These are phyloP conservation scores for Arothron firmamentum DNA, from an alignment of 2,113 vertebrate genomes.

Conservation along the genomic window DNA sequence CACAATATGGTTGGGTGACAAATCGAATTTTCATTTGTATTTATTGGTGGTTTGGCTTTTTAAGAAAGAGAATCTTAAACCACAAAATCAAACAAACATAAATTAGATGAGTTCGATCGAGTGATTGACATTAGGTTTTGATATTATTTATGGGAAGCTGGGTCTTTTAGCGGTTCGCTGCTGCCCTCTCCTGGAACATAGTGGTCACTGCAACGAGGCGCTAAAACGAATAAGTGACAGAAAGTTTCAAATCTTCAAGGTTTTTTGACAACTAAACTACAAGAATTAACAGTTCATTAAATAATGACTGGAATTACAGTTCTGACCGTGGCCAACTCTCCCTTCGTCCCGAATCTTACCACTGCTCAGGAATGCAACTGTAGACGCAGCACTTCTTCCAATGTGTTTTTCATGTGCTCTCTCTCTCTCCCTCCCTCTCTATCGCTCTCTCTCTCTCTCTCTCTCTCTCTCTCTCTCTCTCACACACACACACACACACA, in stretches of 20 bases:
- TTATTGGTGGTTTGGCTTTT: slow-evolving; percentile 60
- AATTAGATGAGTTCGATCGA: slow-evolving; percentile 64
- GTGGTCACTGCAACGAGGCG: slow-evolving; percentile 51
- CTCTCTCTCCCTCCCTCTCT: slow-evolving; percentile 44
- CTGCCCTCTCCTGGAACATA: slow-evolving; percentile 68
- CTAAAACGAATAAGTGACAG: slow-evolving; percentile 25
- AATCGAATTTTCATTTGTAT: slow-evolving; percentile 59
- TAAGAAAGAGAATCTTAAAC: slow-evolving; percentile 42
- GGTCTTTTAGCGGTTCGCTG: slow-evolving; percentile 53
- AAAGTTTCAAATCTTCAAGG: slow-evolving; percentile 40
- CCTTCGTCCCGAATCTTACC: slow-evolving; percentile 40
- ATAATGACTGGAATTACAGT: slow-evolving; percentile 56
- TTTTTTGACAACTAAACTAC: slow-evolving; percentile 27
- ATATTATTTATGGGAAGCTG: slow-evolving; percentile 41
- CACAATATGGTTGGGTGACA: slow-evolving; percentile 70
- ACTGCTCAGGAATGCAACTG: slow-evolving; percentile 68
- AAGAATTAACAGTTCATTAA: slow-evolving; percentile 38
- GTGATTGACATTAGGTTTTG: slow-evolving; percentile 56
- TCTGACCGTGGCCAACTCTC: slow-evolving; percentile 41
- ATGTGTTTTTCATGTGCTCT: slow-evolving; percentile 76
- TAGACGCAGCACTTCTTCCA: slow-evolving; percentile 74
- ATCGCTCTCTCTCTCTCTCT: too few species aligned
- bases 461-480: too few species aligned
- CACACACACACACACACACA: not conserved
- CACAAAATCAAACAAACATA: slow-evolving; percentile 50